Evolutionary conservation across 2,797 vertebrate species (phyloP), one percentile per base, ranked within the genome.

Genomic region (Artibeus lituratus): DNA sequence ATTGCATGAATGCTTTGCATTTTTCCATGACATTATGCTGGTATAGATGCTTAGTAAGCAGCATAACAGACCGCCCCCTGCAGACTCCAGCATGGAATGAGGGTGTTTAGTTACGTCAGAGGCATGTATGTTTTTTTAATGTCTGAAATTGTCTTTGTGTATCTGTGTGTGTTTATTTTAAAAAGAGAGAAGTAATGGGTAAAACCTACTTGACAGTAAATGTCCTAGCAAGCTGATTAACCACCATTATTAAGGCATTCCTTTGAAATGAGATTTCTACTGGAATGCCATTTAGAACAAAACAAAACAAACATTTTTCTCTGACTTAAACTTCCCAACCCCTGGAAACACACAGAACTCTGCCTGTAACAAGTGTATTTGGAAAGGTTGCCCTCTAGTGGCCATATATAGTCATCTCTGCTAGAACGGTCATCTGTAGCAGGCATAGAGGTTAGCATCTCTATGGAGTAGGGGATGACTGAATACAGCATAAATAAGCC

Each of bases 1-100:
- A 90, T 94, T 98, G 97, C 97, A 98, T 98, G 97, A 95, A 69
- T 95, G 97, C 97, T 97, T 97, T 94, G 97, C 97, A 95, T 97
- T 96, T 98, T 93, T 85, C 89, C 94, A 82, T 85, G 76, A 96
- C 74, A 5, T 97, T 67, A 82, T 90, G 95, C 96, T 85, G 95
- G 83, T 77, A 78, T 82, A 42, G 83, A 90, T 86, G 97, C 96
- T 96, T 89, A 90, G 86, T 93, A 39, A 94, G 94, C 93, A 94
- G 91, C 95, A 67, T 39, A 88, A 74, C 37, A 85, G 88, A 90
- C 47, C 15, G 2, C 86, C 90, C 55, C 59, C 92, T 10, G 1
- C 77, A 92, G 89, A 55, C 72, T 87, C 77, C 89, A 90, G 97
- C 97, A 98, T 97, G 97, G 91, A 95, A 96, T 77, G 83, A 92